Evolutionary conservation across 2,888 invertebrate species (phyloP).

Genomic region (Drosophila mettleri): DNA sequence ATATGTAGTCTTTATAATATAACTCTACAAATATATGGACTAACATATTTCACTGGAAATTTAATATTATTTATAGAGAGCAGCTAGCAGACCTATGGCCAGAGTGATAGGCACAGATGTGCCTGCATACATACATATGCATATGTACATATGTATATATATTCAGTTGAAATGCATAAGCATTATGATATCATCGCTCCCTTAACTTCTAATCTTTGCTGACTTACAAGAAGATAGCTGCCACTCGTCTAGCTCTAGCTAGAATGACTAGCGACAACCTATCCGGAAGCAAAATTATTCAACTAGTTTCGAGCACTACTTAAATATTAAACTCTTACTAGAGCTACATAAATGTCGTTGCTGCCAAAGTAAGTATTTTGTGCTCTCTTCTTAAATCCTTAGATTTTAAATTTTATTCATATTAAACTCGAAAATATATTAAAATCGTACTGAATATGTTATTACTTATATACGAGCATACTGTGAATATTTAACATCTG

Average conservation of each 20-base stretch:
- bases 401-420: no score
- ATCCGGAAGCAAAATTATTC: not conserved
- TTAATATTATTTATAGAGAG: not conserved
- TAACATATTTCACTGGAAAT: not conserved
- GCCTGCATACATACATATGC: not conserved
- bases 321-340: not conserved
- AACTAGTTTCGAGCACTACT: not conserved
- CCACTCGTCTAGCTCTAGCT: not conserved
- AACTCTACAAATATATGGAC: not conserved
- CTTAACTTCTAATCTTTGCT: not conserved
- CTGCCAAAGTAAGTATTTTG: not conserved
- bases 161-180: not conserved
- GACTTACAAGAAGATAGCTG: not conserved
- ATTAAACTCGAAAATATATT: no score
- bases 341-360: not conserved
- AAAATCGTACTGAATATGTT: no score
- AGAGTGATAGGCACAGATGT: not conserved
- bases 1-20: not conserved
- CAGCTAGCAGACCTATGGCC: not conserved
- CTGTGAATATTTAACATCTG: no score
- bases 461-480: no score
- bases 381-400: no score
- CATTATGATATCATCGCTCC: not conserved
- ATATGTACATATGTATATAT: not conserved
- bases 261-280: not conserved